phyloP scores from a whole-genome alignment of 2,888 invertebrate species.

The Tetragonisca angustula region DNA sequence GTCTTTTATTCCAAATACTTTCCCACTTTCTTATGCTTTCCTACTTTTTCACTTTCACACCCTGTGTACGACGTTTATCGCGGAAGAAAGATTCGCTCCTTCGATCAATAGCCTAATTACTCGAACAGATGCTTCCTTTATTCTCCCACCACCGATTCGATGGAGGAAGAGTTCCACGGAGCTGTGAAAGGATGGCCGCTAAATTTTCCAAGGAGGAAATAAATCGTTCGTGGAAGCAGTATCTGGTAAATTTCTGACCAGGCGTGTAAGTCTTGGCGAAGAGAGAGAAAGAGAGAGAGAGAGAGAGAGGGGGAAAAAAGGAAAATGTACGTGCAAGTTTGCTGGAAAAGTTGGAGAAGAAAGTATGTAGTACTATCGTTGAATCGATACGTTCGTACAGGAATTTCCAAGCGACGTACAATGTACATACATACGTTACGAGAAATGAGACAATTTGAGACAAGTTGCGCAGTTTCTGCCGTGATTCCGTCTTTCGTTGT shows the following conservation, averaged over 20 bases:
- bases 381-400: neutral
- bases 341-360: neutral
- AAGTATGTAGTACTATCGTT: neutral
- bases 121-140: neutral
- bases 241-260: constrained; percentile 31
- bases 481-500: too few species aligned
- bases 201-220: constrained; percentile 39
- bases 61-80: neutral
- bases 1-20: too few species aligned
- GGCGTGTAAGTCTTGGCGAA: constrained; percentile 24
- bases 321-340: neutral
- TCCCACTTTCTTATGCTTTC: too few species aligned
- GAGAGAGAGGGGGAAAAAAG: neutral
- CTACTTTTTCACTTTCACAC: too few species aligned
- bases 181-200: constrained; percentile 8
- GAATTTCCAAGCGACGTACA: neutral
- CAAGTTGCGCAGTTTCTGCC: too few species aligned
- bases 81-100: neutral
- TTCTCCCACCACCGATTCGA: neutral
- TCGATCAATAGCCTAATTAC: neutral
- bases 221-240: constrained; percentile 23
- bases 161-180: neutral
- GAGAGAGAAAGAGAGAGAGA: neutral
- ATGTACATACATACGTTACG: neutral
- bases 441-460: neutral